Conservation (phyloP, 2,113 vertebrate genomes). For the Apaloderma vittatum region DNA sequence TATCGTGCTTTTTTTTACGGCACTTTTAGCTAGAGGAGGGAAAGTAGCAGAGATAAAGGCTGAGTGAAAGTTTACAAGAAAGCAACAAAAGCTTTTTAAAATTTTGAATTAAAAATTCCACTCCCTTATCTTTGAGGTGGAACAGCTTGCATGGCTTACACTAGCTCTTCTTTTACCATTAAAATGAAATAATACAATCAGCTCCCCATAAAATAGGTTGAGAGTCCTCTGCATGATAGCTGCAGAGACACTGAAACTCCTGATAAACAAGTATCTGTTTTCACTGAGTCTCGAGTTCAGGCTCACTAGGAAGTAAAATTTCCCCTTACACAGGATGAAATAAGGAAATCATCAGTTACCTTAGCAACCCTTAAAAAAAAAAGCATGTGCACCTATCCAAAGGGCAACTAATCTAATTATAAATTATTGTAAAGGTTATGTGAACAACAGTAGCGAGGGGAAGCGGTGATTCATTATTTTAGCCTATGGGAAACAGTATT, state of each 20-base stretch:
- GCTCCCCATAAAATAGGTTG: neutral
- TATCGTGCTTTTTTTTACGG: neutral
- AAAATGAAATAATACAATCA: neutral
- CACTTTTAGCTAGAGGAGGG: neutral
- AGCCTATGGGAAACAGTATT: slow-evolving; percentile 55
- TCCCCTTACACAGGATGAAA: slow-evolving; percentile 77
- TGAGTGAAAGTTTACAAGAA: neutral
- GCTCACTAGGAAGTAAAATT: slow-evolving; percentile 74
- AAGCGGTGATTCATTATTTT: slow-evolving; percentile 50
- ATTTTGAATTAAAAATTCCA: neutral
- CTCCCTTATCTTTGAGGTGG: neutral
- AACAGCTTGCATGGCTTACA: neutral
- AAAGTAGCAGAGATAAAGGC: neutral
- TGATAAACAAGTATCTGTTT: slow-evolving; percentile 47
- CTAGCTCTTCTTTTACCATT: neutral
- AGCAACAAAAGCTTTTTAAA: neutral
- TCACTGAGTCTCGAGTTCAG: slow-evolving; percentile 38
- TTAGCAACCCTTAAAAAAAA: slow-evolving; percentile 22
- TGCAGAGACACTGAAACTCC: slow-evolving; percentile 26
- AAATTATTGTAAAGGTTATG: slow-evolving; percentile 54
- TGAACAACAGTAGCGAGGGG: slow-evolving; percentile 44
- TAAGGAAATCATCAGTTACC: slow-evolving; percentile 68
- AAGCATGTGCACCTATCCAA: neutral
- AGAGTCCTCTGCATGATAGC: neutral
- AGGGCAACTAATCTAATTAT: slow-evolving; percentile 55